Percentiles rank a stretch among this genome's conserved stretches.
Evolutionary conservation across 2,113 vertebrate genomes (phyloP).

Genomic region (Thryonomys swinderianus): DNA sequence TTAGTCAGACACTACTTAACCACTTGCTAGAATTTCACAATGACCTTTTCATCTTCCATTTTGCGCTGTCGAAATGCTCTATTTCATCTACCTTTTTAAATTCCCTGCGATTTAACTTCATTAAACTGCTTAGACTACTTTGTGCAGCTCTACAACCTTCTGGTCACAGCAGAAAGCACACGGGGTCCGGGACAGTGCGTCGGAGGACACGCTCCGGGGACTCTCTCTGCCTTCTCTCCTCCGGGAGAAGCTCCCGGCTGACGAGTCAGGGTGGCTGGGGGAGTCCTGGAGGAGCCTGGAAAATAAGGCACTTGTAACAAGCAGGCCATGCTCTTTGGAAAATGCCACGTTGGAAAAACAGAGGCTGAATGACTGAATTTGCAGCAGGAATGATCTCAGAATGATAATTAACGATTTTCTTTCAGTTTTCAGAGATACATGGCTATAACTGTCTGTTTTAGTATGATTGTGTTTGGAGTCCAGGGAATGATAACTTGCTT

Average conservation of each 20-base stretch:
- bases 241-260: not conserved
- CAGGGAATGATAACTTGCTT: not conserved
- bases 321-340: slow-evolving; percentile 25
- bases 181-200: slow-evolving; percentile 68
- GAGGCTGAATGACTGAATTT: slow-evolving; percentile 47
- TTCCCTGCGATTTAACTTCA: slow-evolving; percentile 80
- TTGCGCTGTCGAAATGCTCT: slow-evolving; percentile 72
- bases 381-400: slow-evolving; percentile 50
- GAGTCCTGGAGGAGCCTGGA: not conserved
- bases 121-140: slow-evolving; percentile 81
- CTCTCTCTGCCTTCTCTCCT: not conserved
- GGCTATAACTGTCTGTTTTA: slow-evolving; percentile 4
- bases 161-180: slow-evolving; percentile 74
- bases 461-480: not conserved
- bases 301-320: not conserved
- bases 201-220: not conserved
- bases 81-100: slow-evolving; percentile 73
- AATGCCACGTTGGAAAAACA: slow-evolving; percentile 58
- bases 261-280: not conserved
- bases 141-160: slow-evolving; percentile 74
- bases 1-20: slow-evolving; percentile 52
- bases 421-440: slow-evolving; percentile 22
- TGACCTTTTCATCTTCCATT: slow-evolving; percentile 73
- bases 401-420: slow-evolving; percentile 65
- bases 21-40: slow-evolving; percentile 59